Percentiles rank a stretch among this genome's conserved stretches.
phyloP scores from a whole-genome alignment of 2,888 invertebrate species.

The Octodonta nipae region DNA sequence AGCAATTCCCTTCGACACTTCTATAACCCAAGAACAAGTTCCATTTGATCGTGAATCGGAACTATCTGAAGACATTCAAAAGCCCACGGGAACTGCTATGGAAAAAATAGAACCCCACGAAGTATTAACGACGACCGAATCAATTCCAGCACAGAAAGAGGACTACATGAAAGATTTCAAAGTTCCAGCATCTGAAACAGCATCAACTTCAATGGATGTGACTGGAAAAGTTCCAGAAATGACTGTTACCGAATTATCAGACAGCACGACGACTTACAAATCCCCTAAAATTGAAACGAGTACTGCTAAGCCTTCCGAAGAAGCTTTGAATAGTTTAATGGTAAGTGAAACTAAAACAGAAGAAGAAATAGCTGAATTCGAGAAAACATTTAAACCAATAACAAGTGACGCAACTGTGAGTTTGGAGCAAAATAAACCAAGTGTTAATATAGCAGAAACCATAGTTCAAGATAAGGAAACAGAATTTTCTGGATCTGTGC shows the following conservation, averaged over 20 bases:
- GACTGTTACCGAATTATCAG: conserved; percentile 21
- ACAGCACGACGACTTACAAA: conserved; percentile 21
- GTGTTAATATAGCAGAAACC: conserved; percentile 33
- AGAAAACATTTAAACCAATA: conserved; percentile 36
- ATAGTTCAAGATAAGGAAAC: conserved; percentile 29
- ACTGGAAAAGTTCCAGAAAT: conserved; percentile 34
- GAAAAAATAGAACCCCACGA: conserved; percentile 33
- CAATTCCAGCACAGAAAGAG: conserved; percentile 36
- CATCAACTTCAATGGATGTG: conserved; percentile 24
- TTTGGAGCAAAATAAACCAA: conserved; percentile 39
- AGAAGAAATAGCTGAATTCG: conserved; percentile 41
- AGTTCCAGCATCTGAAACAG: conserved; percentile 26
- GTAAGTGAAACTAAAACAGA: conserved; percentile 35
- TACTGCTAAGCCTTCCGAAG: conserved; percentile 32
- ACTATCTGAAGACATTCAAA: conserved; percentile 23
- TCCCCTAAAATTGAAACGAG: conserved; percentile 18
- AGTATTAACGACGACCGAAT: conserved; percentile 33
- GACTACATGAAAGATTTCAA: conserved; percentile 26
- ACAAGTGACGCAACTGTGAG: conserved; percentile 35
- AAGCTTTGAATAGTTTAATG: conserved; percentile 37
- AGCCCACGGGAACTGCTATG: conserved; percentile 34
- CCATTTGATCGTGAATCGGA: conserved; percentile 35
- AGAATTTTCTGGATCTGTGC: conserved; percentile 18
- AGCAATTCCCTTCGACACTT: conserved; percentile 26
- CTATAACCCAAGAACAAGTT: conserved; percentile 30